phyloP scores from a whole-genome alignment of 2,113 vertebrate species.

The Aepyceros melampus region DNA sequence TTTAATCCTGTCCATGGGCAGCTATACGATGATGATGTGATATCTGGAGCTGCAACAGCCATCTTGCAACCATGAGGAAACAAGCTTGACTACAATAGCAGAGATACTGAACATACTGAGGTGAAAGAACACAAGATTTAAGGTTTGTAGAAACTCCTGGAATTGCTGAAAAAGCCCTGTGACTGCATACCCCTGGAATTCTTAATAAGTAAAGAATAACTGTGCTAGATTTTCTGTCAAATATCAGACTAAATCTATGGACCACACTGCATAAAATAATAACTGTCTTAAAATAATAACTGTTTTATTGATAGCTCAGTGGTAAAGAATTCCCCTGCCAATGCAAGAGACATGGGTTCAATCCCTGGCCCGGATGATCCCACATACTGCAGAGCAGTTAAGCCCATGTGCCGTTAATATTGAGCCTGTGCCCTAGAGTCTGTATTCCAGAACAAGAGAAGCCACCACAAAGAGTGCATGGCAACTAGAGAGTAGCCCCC shows the following conservation, averaged over 20 bases:
- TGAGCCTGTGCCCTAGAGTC: not conserved
- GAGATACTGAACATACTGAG: not conserved
- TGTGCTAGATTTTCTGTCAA: not conserved
- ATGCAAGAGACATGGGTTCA: not conserved
- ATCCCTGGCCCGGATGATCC: not conserved
- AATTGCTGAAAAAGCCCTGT: not conserved
- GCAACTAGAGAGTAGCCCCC: not conserved
- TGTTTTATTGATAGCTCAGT: not conserved
- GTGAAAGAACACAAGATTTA: not conserved
- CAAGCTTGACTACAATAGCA: not conserved
- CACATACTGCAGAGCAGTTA: not conserved
- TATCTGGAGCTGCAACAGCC: not conserved
- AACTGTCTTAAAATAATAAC: not conserved
- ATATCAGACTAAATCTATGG: not conserved
- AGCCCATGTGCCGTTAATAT: fast-evolving
- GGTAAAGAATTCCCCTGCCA: not conserved
- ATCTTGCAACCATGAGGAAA: not conserved
- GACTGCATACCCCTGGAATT: not conserved
- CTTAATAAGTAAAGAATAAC: not conserved
- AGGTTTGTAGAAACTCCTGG: not conserved
- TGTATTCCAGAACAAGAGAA: not conserved
- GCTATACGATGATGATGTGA: not conserved
- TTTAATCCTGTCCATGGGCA: not conserved
- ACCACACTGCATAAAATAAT: not conserved
- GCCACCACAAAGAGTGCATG: not conserved